A percentile compares a stretch with the other conserved stretches of the same genome.
phyloP scores from a whole-genome alignment of 2,888 invertebrate genomes.

The Exocentrus adspersus region DNA sequence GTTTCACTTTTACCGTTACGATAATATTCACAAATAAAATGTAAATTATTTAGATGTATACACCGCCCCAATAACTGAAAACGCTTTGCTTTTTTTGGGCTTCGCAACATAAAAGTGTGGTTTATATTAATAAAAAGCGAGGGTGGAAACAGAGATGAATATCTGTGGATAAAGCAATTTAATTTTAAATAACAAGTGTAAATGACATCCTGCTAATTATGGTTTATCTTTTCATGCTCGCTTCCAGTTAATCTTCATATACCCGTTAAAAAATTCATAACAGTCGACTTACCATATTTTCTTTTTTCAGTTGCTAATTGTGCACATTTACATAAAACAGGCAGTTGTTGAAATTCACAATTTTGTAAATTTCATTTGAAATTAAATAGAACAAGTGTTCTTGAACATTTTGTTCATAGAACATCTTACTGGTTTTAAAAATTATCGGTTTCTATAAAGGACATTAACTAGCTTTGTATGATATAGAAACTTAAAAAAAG shows the following conservation, averaged over 20 bases:
- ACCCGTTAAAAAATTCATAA: conserved; percentile 59
- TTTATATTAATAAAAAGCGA: conserved; percentile 39
- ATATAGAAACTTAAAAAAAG: not conserved
- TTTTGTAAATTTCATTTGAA: too few relatives aligned
- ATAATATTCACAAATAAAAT: not conserved
- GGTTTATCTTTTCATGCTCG: conserved; percentile 63
- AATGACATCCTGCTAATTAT: conserved; percentile 65
- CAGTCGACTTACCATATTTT: conserved; percentile 48
- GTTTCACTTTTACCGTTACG: not conserved
- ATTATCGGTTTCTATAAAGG: too few relatives aligned
- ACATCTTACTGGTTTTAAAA: too few relatives aligned
- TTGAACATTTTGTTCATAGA: too few relatives aligned
- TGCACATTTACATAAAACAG: conserved; percentile 26
- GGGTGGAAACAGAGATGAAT: conserved; percentile 42
- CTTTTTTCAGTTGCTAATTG: conserved; percentile 46
- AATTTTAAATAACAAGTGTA: conserved; percentile 66
- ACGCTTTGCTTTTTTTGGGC: conserved; percentile 13
- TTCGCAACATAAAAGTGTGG: conserved; percentile 19
- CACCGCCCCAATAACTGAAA: not conserved
- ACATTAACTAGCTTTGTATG: too few relatives aligned
- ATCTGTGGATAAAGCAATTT: conserved; percentile 52
- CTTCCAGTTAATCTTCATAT: conserved; percentile 63
- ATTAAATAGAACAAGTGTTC: too few relatives aligned
- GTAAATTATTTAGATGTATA: not conserved
- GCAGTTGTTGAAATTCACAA: not conserved